Evolutionary conservation across 2,888 invertebrate genomes (phyloP).

Genomic region (Pristionchus arcanus): DNA sequence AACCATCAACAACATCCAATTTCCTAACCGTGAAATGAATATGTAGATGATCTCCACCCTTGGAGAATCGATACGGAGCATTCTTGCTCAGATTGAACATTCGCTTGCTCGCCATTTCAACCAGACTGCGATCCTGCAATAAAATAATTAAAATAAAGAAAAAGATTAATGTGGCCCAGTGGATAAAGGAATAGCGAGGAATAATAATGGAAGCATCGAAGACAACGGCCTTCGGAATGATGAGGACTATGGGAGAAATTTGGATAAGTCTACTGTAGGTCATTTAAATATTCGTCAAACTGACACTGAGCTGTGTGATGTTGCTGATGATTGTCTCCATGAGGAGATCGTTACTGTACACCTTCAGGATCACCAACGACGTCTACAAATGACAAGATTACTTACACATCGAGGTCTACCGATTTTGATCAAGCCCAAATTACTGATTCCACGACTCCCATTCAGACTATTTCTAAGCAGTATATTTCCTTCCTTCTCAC

Average conservation of each 20-base stretch:
- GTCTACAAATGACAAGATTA: background rate
- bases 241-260: too few relatives aligned
- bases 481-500: background rate
- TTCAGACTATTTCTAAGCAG: too few relatives aligned
- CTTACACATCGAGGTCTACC: background rate
- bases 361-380: background rate
- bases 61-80: conserved; percentile 47
- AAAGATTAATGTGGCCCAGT: too few relatives aligned
- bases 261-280: background rate
- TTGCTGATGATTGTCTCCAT: conserved; percentile 58
- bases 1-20: background rate
- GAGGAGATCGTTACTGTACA: conserved; percentile 57
- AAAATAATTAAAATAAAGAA: background rate
- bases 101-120: conserved; percentile 32
- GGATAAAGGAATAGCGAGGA: too few relatives aligned
- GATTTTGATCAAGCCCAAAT: background rate
- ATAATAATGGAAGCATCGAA: too few relatives aligned
- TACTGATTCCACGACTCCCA: too few relatives aligned
- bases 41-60: conserved; percentile 47
- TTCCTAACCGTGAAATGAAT: conserved; percentile 40
- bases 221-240: too few relatives aligned
- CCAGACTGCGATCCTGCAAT: conserved; percentile 49
- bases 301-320: conserved; percentile 57
- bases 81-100: conserved; percentile 35
- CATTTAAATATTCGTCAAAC: background rate